Base-by-base conservation (phyloP, 2,888 invertebrate species). In the Drymonia ruficornis region DNA sequence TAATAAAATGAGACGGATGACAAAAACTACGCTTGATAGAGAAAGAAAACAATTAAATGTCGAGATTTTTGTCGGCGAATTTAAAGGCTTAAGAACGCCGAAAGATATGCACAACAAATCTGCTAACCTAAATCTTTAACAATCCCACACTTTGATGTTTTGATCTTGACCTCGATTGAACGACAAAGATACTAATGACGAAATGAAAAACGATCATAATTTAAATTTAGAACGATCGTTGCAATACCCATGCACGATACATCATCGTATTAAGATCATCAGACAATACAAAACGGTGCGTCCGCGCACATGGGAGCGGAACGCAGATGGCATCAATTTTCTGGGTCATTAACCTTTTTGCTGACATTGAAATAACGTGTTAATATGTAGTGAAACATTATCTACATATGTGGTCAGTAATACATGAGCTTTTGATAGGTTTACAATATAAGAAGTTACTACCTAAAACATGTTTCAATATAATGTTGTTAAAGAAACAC, bases 271-370 rank as follows among this genome's bases (percentile, higher is more conserved):
- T 55, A 60, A 55, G 59, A 66, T 64, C 44, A 61, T 51, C 56
- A 68, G 55, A 67, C 61, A 64, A 73, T 72, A 74, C 72, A 63
- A 63, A 64, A 62, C 65, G 59, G 53, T 59, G 55, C 49, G 44
- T 53, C 46, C 36, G 49, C 36, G 43, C 67, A 72, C 69, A 72
- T 71, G 72, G 65, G 63, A 72, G 72, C 59, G 69, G 71, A 70
- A 74, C 73, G 61, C 71, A 80, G 70, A 76, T 75, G 72, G 60
- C 65, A 55, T 63, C 56, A 59, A 72, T 73, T 74, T 70, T 73
- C 61, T 61, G 65, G 70, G 77, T 77, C 78, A 74, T 76, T 78
- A 76, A 78, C 77, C 76, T 71, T 67, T 28, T 69, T 55, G 67
- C 63, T 68, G 78, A 78, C 76, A 76, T 80, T 79, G 76, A 76